These are phyloP conservation scores for Drosophila aff. DNA, from an alignment of 1,140 invertebrate genomes.

Conservation along the genomic window DNA sequence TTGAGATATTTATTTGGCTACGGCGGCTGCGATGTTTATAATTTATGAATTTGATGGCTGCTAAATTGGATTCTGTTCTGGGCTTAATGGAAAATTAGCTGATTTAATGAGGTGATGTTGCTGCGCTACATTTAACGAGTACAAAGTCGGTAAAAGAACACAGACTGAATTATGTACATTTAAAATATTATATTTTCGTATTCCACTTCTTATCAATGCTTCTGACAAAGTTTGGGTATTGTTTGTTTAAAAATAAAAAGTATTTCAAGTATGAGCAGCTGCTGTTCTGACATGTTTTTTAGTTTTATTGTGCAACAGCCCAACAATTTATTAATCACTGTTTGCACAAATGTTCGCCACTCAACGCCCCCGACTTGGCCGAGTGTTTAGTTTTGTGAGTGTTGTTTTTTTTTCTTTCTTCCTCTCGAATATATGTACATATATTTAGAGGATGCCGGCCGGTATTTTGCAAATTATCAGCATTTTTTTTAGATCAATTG, in stretches of 20 bases:
- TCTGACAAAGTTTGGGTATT: neutral
- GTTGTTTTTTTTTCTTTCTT: constrained; percentile 1
- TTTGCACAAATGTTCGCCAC: constrained; percentile 57
- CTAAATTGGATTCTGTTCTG: constrained; percentile 50
- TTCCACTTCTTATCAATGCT: neutral
- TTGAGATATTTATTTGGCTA: constrained; percentile 69
- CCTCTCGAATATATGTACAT: constrained; percentile 13
- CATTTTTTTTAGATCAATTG: constrained; percentile 42
- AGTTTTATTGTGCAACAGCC: constrained; percentile 44
- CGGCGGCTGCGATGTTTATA: constrained; percentile 57
- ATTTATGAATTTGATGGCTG: constrained; percentile 69
- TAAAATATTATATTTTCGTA: neutral
- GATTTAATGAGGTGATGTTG: constrained; percentile 52
- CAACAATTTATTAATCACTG: constrained; percentile 69
- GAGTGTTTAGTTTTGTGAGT: constrained; percentile 51
- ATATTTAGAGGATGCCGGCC: constrained; percentile 56
- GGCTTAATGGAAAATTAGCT: constrained; percentile 66
- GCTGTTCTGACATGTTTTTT: constrained; percentile 38
- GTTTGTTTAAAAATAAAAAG: constrained; percentile 14
- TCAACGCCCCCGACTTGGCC: constrained; percentile 29
- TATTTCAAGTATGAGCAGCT: constrained; percentile 34
- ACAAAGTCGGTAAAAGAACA: constrained; percentile 12
- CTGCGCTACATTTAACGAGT: constrained; percentile 23
- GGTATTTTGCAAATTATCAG: constrained; percentile 60
- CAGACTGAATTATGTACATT: neutral